Percentiles rank a stretch among this genome's conserved stretches.
Evolutionary conservation across 2,797 vertebrate species (phyloP).

Genomic region (Sandelia bainsii): DNA sequence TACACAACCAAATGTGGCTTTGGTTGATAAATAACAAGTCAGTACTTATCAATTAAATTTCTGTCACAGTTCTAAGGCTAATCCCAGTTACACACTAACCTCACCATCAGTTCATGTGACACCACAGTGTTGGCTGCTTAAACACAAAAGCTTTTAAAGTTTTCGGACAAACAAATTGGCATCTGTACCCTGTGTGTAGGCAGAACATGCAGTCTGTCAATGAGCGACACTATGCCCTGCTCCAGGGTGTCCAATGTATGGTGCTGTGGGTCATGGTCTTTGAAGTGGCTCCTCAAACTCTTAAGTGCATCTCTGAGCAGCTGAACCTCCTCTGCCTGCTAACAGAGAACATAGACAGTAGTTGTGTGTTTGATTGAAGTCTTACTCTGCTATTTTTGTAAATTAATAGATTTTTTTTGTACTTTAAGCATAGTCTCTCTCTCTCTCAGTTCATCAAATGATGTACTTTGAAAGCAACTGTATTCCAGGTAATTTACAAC

Average conservation of each 20-base stretch:
- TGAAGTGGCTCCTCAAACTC: constrained; percentile 95
- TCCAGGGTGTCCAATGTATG: constrained; percentile 98
- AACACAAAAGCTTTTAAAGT: background rate
- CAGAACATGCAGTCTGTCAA: constrained; percentile 89
- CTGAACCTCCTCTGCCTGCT: constrained; percentile 92
- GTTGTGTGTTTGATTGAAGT: background rate
- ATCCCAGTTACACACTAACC: constrained; percentile 5
- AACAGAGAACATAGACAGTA: background rate
- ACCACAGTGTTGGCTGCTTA: background rate
- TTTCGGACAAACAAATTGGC: background rate
- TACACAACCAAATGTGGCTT: background rate
- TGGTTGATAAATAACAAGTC: background rate
- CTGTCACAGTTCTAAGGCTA: background rate
- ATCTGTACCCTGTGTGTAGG: constrained; percentile 83
- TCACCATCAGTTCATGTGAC: constrained; percentile 7
- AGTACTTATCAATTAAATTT: background rate
- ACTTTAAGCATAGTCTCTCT: background rate
- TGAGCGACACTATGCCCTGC: constrained; percentile 95
- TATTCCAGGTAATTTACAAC: background rate
- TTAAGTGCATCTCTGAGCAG: constrained; percentile 92
- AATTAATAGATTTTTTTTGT: background rate
- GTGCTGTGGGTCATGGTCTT: constrained; percentile 95
- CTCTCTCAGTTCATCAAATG: background rate
- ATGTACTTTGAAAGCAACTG: background rate
- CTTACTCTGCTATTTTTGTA: background rate